These are phyloP conservation scores for Notolepis coatsorum DNA, from an alignment of 2,797 vertebrate genomes.

Conservation along the genomic window DNA sequence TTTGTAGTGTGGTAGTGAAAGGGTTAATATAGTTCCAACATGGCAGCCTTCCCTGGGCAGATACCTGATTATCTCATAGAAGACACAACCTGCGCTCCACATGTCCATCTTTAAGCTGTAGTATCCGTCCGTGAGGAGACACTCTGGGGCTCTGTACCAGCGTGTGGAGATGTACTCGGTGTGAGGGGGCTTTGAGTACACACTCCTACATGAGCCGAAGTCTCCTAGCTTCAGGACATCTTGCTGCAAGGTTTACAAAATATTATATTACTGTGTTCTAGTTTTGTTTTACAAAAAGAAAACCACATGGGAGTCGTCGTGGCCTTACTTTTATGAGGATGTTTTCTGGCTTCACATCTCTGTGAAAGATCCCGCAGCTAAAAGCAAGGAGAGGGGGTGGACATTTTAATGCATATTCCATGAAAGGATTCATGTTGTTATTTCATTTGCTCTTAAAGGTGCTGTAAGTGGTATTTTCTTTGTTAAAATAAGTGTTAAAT, in stretches of 20 bases:
- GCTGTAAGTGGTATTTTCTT: no score
- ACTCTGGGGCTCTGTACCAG: conserved; percentile 91
- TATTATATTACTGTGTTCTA: neutral
- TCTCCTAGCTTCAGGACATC: conserved; percentile 88
- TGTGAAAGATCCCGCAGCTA: conserved; percentile 91
- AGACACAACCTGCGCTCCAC: conserved; percentile 90
- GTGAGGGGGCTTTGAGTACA: conserved; percentile 87
- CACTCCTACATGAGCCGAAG: conserved; percentile 88
- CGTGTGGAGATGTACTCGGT: conserved; percentile 90
- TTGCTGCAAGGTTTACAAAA: conserved; percentile 66
- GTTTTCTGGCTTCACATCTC: conserved; percentile 93
- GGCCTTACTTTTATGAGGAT: conserved; percentile 88
- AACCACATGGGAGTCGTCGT: no score
- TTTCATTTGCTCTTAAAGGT: neutral
- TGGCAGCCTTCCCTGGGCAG: neutral
- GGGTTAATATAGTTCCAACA: neutral
- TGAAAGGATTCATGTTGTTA: neutral
- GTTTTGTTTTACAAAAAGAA: neutral
- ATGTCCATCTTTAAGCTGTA: conserved; percentile 87
- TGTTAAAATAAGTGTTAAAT: no score
- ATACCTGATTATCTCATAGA: conserved; percentile 91
- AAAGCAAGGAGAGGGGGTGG: conserved; percentile 29
- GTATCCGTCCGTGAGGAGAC: conserved; percentile 89
- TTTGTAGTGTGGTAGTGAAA: no score
- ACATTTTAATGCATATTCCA: no score